Percentiles rank a stretch among this genome's conserved stretches.
Conservation (phyloP, 2,797 vertebrate genomes). For the Gambelia wislizenii region DNA sequence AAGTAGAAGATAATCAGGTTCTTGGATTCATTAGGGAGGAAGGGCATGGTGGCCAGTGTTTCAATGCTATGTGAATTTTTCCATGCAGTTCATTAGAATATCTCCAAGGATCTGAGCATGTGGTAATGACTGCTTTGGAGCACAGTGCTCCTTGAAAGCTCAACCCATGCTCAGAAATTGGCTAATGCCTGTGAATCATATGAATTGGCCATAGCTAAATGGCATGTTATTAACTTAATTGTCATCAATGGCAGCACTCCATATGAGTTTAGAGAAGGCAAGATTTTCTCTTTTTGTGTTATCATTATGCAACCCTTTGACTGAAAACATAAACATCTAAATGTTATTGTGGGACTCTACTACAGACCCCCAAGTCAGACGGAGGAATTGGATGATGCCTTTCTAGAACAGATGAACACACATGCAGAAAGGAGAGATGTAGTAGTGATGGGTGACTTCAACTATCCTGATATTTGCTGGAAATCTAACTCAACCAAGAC, state of each 20-base stretch:
- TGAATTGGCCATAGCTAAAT: constrained; percentile 10
- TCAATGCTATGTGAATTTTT: background rate
- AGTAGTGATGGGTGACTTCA: too few relatives aligned
- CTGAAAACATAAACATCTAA: constrained; percentile 19
- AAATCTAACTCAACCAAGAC: too few relatives aligned
- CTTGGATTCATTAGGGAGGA: background rate
- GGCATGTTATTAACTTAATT: constrained; percentile 15
- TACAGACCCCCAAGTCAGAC: too few relatives aligned
- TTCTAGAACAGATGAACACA: too few relatives aligned
- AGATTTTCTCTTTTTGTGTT: background rate
- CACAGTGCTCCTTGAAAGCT: constrained; percentile 1
- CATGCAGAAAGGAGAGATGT: too few relatives aligned
- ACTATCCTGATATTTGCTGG: too few relatives aligned
- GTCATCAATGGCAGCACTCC: background rate
- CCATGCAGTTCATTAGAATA: background rate
- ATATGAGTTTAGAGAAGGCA: background rate
- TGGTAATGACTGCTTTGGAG: constrained; percentile 5
- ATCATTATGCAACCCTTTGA: background rate
- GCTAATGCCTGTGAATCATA: constrained; percentile 1
- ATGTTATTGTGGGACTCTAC: too few relatives aligned
- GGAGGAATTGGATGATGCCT: too few relatives aligned
- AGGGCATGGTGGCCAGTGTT: background rate
- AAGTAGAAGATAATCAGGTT: background rate
- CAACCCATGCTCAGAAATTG: constrained; percentile 4
- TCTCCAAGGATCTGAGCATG: background rate